phyloP scores from a whole-genome alignment of 2,113 vertebrate genomes.

The Sus scrofa region T2T-Sscrofa CM000830.6:19342501-19343000 shows the following conservation, averaged over 20 bases:
- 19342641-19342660: too few relatives aligned
- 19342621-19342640: too few relatives aligned
- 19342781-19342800: too few relatives aligned
- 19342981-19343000: neutral
- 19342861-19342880: neutral
- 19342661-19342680: too few relatives aligned
- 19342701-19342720: too few relatives aligned
- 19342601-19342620: neutral
- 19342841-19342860: too few relatives aligned
- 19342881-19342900: constrained; percentile 12
- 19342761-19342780: too few relatives aligned
- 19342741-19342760: too few relatives aligned
- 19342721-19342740: too few relatives aligned
- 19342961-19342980: neutral
- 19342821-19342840: too few relatives aligned
- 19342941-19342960: neutral
- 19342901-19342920: neutral
- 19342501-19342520: neutral
- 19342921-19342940: constrained; percentile 22
- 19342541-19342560: neutral
- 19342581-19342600: neutral
- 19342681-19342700: too few relatives aligned
- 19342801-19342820: too few relatives aligned
- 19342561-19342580: neutral
- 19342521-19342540: neutral